These are phyloP conservation scores for Rhimphoctona megacephalus DNA, from an alignment of 2,888 invertebrate species.

Conservation along the genomic window DNA sequence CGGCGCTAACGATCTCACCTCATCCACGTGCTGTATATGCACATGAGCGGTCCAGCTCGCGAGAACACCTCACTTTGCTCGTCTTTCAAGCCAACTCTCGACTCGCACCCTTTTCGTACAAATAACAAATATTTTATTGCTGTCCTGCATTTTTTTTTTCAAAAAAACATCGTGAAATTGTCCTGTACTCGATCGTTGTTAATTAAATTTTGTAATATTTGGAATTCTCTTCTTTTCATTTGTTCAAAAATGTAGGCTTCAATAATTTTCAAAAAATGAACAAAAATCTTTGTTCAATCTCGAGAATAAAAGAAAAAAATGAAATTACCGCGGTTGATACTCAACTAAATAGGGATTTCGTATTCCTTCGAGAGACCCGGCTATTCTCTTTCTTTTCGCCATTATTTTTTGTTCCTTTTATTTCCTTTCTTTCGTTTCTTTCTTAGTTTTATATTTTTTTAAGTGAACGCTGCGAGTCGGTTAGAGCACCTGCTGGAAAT, in stretches of 20 bases:
- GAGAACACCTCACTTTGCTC: slow-evolving; percentile 16
- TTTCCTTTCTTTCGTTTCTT: slow-evolving; percentile 41
- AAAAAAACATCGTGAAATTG: not conserved
- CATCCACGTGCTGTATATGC: slow-evolving; percentile 49
- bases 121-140: not conserved
- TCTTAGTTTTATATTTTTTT: slow-evolving; percentile 59
- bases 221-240: not conserved
- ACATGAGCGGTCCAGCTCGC: slow-evolving; percentile 47
- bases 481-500: slow-evolving; percentile 63
- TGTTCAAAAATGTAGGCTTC: not conserved
- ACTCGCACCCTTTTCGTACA: not conserved
- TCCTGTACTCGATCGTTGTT: not conserved
- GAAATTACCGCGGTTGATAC: slow-evolving; percentile 53
- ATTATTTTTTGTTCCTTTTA: slow-evolving; percentile 41
- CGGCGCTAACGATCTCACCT: slow-evolving; percentile 84
- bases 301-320: slow-evolving; percentile 38
- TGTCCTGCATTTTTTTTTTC: not conserved
- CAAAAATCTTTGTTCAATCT: slow-evolving; percentile 23
- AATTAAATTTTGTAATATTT: not conserved
- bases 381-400: slow-evolving; percentile 5
- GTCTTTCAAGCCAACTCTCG: slow-evolving; percentile 10
- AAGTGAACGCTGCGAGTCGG: slow-evolving; percentile 70
- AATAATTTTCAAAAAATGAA: not conserved
- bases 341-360: slow-evolving; percentile 68
- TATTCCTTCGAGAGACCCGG: slow-evolving; percentile 62